Evolutionary conservation across 2,888 invertebrate genomes (phyloP).

Genomic region (Pomacea canaliculata): DNA sequence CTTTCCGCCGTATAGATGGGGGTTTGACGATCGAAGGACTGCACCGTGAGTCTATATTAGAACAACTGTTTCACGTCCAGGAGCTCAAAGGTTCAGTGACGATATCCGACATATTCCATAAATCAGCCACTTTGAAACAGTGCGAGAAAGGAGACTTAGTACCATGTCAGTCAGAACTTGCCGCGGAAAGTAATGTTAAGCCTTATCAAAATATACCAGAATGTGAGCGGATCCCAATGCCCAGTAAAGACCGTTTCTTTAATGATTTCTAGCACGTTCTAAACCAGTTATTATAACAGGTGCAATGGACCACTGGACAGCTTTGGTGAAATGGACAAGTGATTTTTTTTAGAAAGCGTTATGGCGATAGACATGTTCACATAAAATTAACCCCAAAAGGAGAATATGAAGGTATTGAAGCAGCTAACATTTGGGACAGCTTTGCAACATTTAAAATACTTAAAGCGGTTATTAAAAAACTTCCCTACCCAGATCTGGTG

Average conservation of each 20-base stretch:
- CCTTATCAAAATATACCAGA: slow-evolving; percentile 29
- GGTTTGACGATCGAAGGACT: slow-evolving; percentile 45
- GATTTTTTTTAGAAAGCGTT: slow-evolving; percentile 47
- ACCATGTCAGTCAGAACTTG: background rate
- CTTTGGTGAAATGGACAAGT: slow-evolving; percentile 61
- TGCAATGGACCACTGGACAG: slow-evolving; percentile 56
- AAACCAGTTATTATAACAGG: slow-evolving; percentile 63
- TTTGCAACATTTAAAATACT: slow-evolving; percentile 57
- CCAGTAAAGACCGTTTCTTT: slow-evolving; percentile 52
- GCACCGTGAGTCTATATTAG: slow-evolving; percentile 52
- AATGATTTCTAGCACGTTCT: slow-evolving; percentile 57
- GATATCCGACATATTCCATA: slow-evolving; percentile 3
- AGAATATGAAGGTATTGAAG: slow-evolving; percentile 66
- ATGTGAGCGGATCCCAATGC: slow-evolving; percentile 48
- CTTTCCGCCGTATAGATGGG: slow-evolving; percentile 48
- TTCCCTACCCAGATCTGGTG: slow-evolving; percentile 63
- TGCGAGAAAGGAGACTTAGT: slow-evolving; percentile 31
- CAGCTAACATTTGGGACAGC: slow-evolving; percentile 56
- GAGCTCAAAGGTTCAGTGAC: slow-evolving; percentile 7
- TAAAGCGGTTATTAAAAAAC: slow-evolving; percentile 45
- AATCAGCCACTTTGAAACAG: slow-evolving; percentile 17
- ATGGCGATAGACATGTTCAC: slow-evolving; percentile 55
- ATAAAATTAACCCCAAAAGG: slow-evolving; percentile 63
- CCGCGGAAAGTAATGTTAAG: background rate
- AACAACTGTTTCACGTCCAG: slow-evolving; percentile 49